These are phyloP conservation scores for Ctena decussata DNA, from an alignment of 2,888 invertebrate species.

Conservation along the genomic window DNA sequence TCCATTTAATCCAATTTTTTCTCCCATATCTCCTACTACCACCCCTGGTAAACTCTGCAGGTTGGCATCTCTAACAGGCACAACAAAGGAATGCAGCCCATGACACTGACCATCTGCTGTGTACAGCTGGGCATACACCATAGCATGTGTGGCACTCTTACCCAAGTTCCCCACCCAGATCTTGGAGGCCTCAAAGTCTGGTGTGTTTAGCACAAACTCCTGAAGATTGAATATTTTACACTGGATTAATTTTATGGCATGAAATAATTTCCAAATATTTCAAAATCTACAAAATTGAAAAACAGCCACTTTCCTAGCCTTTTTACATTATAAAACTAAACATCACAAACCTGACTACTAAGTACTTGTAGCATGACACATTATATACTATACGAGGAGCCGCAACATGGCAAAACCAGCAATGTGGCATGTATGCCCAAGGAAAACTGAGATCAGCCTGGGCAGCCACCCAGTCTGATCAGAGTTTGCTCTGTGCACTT, in stretches of 20 bases:
- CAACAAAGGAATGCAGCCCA: conserved; percentile 96
- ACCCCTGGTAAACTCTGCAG: conserved; percentile 90
- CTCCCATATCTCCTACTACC: conserved; percentile 96
- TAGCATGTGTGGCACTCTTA: conserved; percentile 93
- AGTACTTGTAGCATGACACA: no score
- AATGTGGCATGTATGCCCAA: no score
- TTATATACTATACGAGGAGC: no score
- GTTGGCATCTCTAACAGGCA: conserved; percentile 90
- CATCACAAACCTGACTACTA: no score
- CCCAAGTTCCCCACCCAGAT: conserved; percentile 95
- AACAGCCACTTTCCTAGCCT: background rate
- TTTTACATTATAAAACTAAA: no score
- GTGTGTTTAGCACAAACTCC: conserved; percentile 92
- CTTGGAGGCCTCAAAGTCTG: conserved; percentile 93
- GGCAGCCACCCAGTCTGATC: no score
- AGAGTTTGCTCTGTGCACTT: no score
- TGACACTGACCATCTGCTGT: conserved; percentile 93
- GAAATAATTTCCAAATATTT: no score
- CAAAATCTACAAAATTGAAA: background rate
- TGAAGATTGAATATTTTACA: conserved; percentile 56
- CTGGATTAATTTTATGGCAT: no score
- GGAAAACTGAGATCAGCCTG: no score
- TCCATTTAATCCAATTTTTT: conserved; percentile 96
- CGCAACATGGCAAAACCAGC: no score
- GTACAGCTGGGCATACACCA: conserved; percentile 95